Evolutionary conservation across 2,888 invertebrate species (phyloP), one percentile per base, ranked within the genome.

Genomic region (Zootermopsis nevadensis): DNA sequence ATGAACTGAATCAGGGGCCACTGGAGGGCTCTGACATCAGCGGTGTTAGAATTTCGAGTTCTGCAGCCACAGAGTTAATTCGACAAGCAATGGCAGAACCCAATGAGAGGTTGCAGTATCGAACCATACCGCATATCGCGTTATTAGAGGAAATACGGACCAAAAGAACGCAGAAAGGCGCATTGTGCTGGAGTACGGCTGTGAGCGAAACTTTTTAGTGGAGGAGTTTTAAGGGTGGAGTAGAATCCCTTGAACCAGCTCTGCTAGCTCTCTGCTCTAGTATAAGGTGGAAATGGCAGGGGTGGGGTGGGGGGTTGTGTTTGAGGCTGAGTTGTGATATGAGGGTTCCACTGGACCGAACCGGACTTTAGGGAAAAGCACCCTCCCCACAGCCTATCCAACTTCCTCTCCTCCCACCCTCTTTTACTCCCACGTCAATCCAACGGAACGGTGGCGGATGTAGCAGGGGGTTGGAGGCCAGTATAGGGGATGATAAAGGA

Each of bases 401-500:
- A 48, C 42, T 31, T 27, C 42, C 67, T 15, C 53, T 42, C 76
- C 38, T 24, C 33, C 69, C 67, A n/a, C 48, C 48, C 31, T 8
- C 55, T 33, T 55, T 15, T 66, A 31, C 48, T 77, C 79, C 67
- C 77, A 67, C 82, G 76, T 69, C 76, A 48, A 77, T 79, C 83
- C 77, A 53, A 83, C 76, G 81, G 76, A 83, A 83, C 80, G 79
- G 35, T 79, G 79, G 79, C 79, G 79, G 79, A 79, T 66, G 79
- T 79, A 38, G 79, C n/a, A 38, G 38, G 74, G 69, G 74, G 74
- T 74, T 74, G 35, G 4, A 74, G 74, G 35, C 74, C 74, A 74
- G 74, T 74, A 79, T 35, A 38, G 79, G 79, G 79, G 60, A 79
- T 79, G 79, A 79, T 79, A 79, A 79, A 79, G 79, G 66, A 79